Evolutionary conservation across 2,888 invertebrate genomes (phyloP).

Genomic region (Subacronicta megacephala): DNA sequence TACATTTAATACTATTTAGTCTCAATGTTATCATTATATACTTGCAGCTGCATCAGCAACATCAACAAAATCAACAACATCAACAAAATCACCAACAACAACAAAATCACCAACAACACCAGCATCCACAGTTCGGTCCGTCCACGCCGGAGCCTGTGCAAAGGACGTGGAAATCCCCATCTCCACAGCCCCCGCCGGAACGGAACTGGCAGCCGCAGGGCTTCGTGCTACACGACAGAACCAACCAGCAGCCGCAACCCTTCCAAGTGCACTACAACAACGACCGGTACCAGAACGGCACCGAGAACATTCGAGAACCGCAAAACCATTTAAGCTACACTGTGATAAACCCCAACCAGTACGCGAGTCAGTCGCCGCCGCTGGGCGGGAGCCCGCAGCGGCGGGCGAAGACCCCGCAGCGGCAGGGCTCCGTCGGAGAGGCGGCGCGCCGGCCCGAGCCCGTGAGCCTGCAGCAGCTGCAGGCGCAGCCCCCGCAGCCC

Average conservation of each 20-base stretch:
- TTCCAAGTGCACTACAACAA: conserved; percentile 78
- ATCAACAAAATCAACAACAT: conserved; percentile 61
- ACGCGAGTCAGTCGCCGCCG: conserved; percentile 87
- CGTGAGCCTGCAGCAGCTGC: conserved; percentile 87
- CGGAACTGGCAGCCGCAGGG: conserved; percentile 87
- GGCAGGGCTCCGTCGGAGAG: conserved; percentile 87
- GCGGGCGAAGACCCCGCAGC: conserved; percentile 85
- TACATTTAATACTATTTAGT: not conserved
- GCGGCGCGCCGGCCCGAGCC: conserved; percentile 70
- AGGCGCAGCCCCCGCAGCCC: conserved; percentile 83
- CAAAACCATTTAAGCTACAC: conserved; percentile 90
- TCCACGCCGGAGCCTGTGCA: conserved; percentile 74
- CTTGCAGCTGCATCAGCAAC: conserved; percentile 79
- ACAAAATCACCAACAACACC: conserved; percentile 50
- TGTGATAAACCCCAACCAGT: conserved; percentile 88
- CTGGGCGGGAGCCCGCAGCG: conserved; percentile 77
- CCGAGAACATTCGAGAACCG: conserved; percentile 86
- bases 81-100: conserved; percentile 57
- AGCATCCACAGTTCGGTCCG: conserved; percentile 63
- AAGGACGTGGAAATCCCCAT: conserved; percentile 82
- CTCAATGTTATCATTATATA: conserved; percentile 6
- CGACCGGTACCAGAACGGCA: conserved; percentile 91
- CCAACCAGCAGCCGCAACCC: conserved; percentile 69
- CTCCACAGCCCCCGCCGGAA: conserved; percentile 77
- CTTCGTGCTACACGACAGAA: conserved; percentile 92